Conservation (phyloP, 2,888 invertebrate species). For the Leucoma salicis region DNA sequence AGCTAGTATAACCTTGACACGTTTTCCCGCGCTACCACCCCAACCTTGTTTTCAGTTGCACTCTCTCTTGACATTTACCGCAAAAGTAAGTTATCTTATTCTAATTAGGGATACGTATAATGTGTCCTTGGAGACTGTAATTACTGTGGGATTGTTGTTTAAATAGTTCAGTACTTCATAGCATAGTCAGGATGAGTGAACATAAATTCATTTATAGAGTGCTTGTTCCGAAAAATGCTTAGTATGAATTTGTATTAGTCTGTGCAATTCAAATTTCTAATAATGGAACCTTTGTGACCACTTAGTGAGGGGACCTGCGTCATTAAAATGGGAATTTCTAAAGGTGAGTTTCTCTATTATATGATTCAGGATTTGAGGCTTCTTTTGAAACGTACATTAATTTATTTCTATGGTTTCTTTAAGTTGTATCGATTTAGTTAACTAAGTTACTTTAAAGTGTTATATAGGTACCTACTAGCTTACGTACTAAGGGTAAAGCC, state of each 20-base stretch:
- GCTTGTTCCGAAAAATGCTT: slow-evolving; percentile 15
- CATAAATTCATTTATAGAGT: slow-evolving; percentile 21
- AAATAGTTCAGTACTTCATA: slow-evolving; percentile 12
- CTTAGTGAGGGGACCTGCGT: slow-evolving; percentile 39
- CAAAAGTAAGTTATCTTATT: slow-evolving; percentile 53
- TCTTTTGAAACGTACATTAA: slow-evolving; percentile 6
- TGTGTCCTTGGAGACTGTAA: slow-evolving; percentile 16
- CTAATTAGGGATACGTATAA: slow-evolving; percentile 47
- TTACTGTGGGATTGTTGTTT: slow-evolving; percentile 9
- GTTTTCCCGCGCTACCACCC: slow-evolving; percentile 72
- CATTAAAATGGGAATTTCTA: slow-evolving; percentile 61
- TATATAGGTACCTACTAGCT: no score
- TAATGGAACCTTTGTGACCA: slow-evolving; percentile 57
- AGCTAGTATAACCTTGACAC: slow-evolving; percentile 76
- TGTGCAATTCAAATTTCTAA: slow-evolving; percentile 25
- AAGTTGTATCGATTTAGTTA: not conserved
- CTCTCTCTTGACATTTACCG: slow-evolving; percentile 71
- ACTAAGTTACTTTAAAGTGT: not conserved
- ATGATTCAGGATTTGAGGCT: not conserved
- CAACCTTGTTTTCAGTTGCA: slow-evolving; percentile 74
- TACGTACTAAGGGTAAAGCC: no score
- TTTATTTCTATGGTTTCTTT: slow-evolving; percentile 3
- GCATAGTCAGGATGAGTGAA: slow-evolving; percentile 20
- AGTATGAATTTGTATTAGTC: slow-evolving; percentile 16
- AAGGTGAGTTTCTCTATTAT: slow-evolving; percentile 47